Evolutionary conservation across 2,888 invertebrate species (phyloP), one percentile per base, ranked within the genome.

Genomic region (Strigamia maritima): DNA sequence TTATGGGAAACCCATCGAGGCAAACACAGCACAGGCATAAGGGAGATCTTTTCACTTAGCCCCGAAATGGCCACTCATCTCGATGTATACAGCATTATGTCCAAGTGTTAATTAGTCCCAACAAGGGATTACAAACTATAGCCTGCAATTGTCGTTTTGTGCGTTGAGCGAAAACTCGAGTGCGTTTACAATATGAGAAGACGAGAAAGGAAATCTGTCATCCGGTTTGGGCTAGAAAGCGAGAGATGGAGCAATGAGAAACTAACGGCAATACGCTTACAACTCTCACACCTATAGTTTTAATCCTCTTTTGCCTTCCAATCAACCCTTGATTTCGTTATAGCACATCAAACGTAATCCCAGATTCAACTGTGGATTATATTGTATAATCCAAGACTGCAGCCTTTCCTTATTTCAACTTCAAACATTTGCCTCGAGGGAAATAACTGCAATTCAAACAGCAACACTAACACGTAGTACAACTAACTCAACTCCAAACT

Each of bases 1-100:
- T 65, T 65, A 65, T 65, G 65, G 65, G 65, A 65, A 65, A 65
- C 65, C 65, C 65, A 65, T 65, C 65, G 65, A 65, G 65, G 28
- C 65, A 65, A 65, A 65, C 65, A 65, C 28, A 24, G 65, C 26
- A 65, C 24, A 65, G 28, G 65, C 65, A 65, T 65, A 65, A 65
- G 65, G 65, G 65, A 65, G 26, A 65, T 65, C 65, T 65, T 65
- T 65, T 65, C 65, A 65, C 65, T 65, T 65, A 65, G 65, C 12
- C 65, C 24, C 12, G 3, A 65, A 65, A 65, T 65, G 65, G 65
- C 65, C 24, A 65, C 65, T 26, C 65, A 28, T 65, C 65, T 49
- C 26, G 65, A 65, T 65, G 65, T 26, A 26, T 65, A 26, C 65
- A 8, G 28, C 65, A 65, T 28, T 65, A 28, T 3, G 65, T 65